Evolutionary conservation across 2,113 vertebrate genomes (phyloP), one percentile per base, ranked within the genome.

Genomic region (Ochotona princeps): DNA sequence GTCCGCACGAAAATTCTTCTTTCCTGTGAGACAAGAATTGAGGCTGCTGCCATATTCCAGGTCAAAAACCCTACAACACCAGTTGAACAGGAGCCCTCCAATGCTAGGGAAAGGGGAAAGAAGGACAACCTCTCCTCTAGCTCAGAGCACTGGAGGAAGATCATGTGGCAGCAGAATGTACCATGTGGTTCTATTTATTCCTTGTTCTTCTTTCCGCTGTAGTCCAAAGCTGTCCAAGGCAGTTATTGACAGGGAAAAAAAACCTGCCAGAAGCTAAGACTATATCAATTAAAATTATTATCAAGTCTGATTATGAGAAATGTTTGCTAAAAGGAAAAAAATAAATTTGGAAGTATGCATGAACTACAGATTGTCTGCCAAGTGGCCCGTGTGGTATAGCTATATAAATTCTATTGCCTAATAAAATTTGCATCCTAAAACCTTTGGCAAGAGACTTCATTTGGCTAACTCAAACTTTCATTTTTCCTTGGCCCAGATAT

Each of bases 341-440:
- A 82, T 74, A n/a, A 92, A 93, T 74, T 92, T 82, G 65, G 23
- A 54, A 38, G 1, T 93, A 69, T 74, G 38, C 32, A 73, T 84
- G 72, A 89, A 94, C 87, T 89, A 83, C 83, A 92, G 83, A 90
- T 84, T 67, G 70, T 54, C 79, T 69, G 49, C 84, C 93, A 96
- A 93, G 57, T 84, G 83, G 69, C 67, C 86, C 69, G n/a, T 80
- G 69, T 91, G 26, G 61, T 65, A 76, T 13, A 91, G 87, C 83
- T 73, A 38, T 35, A 91, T 76, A 88, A 65, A 38, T 75, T 95
- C 95, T 95, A 96, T 94, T 92, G 65, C 76, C 72, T 74, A 82
- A 38, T 87, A 85, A 97, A 94, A 95, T 72, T 11, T 95, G 30
- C 60, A 21, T 61, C 70, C 95, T 92, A 95, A 91, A 91, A 91